A percentile compares a stretch with the other conserved stretches of the same genome.
Evolutionary conservation across 2,888 invertebrate species (phyloP).

Genomic region (Chloroclystis v-ata): DNA sequence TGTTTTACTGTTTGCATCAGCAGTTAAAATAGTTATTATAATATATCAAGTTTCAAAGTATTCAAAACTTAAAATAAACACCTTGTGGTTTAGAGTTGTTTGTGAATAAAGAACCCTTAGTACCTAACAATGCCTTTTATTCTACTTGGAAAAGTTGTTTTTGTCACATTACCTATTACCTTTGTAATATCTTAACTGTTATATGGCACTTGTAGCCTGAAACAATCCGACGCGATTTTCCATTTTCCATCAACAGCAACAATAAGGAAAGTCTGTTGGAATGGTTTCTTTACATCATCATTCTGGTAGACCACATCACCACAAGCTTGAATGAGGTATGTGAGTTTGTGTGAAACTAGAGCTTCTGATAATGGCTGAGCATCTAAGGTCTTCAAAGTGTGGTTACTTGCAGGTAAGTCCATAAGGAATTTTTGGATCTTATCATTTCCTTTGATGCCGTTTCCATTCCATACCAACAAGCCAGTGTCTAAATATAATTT

Average conservation of each 20-base stretch:
- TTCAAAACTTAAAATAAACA: no score
- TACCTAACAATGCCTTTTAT: no score
- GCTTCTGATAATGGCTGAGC: conserved; percentile 90
- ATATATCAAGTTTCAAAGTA: no score
- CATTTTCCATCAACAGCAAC: conserved; percentile 93
- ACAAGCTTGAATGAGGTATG: conserved; percentile 89
- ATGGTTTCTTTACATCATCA: conserved; percentile 79
- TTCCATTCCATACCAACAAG: conserved; percentile 95
- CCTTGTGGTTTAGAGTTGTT: no score
- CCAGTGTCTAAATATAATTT: conserved; percentile 91
- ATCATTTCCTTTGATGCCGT: conserved; percentile 87
- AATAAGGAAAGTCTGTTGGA: conserved; percentile 91
- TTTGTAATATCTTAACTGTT: conserved; percentile 35
- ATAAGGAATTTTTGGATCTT: conserved; percentile 91
- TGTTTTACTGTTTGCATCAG: no score
- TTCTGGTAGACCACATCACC: conserved; percentile 87
- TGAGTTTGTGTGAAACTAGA: conserved; percentile 86
- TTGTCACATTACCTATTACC: no score
- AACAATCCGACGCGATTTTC: conserved; percentile 95
- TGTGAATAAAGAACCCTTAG: no score
- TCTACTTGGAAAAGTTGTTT: no score
- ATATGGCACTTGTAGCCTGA: conserved; percentile 84
- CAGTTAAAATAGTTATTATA: no score
- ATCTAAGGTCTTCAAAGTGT: conserved; percentile 87
- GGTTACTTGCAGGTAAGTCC: conserved; percentile 89